Base-by-base conservation (phyloP, 2,113 vertebrate genomes). In the Ptilonorhynchus violaceus region DNA sequence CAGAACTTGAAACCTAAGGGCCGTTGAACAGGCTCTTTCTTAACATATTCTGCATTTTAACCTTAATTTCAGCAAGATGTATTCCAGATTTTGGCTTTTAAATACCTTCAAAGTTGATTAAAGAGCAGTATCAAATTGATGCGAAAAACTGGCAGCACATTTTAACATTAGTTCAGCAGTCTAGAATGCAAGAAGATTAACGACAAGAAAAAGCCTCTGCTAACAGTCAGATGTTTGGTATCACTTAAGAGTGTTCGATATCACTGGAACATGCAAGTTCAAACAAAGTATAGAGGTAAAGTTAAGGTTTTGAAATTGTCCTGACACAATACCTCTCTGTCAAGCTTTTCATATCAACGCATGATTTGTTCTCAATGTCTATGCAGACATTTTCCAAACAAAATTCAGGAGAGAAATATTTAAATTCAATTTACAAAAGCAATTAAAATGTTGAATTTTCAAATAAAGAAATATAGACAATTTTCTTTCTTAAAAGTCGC, bases 201-300 rank as follows among this genome's bases (percentile, higher is more conserved):
- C 0, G 4, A 60, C 25, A 50, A 69, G 60, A 85, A 47, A 37
- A 88, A 85, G 74, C 78, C 60, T 64, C 31, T 39, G 41, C 46
- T 52, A 75, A 91, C 80, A 67, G n/a, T 90, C 63, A 93, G 60
- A 74, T 91, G 75, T 70, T 94, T 66, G 78, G n/a, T 56, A 82
- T 78, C 70, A 85, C 60, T 85, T 77, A 21, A 74, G 37, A 33
- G 5, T 52, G 41, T 81, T 93, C 85, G 58, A 21, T 41, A 64
- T 35, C 49, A 85, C 6, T 59, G 42, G 60, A 86, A 89, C 49
- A 91, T 35, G 66, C 22, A 88, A 88, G 64, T 91, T 93, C 79
- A 94, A 72, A 22, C 55, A 60, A 91, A 94, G 90, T 85, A 46
- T 56, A 94, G 80, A 89, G 77, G 62, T 94, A 90, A 91, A 81